Conservation (phyloP, 2,797 vertebrate genomes). For the Astyanax mexicanus region DNA sequence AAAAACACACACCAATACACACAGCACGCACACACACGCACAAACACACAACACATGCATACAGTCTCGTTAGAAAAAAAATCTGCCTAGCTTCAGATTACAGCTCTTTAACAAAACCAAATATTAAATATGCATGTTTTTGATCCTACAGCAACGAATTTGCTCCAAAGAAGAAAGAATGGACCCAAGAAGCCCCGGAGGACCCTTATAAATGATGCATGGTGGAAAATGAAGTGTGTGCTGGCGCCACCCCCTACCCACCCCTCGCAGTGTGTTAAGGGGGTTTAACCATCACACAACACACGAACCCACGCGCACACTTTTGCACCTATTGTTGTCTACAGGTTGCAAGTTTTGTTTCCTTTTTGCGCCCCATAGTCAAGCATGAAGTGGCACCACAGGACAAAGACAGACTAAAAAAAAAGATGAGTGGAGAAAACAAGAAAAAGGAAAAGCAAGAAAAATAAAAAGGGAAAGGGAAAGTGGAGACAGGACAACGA, state of each 20-base stretch:
- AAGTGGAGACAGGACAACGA: conserved; percentile 2
- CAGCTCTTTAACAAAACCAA: conserved; percentile 39
- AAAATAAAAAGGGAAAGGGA: background rate
- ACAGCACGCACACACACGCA: background rate
- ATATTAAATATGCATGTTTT: background rate
- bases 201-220: conserved; percentile 71
- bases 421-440: conserved; percentile 32
- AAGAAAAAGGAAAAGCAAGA: background rate
- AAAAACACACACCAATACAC: background rate
- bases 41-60: no score
- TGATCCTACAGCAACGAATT: conserved; percentile 39
- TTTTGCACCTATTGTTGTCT: background rate
- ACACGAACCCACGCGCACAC: no score
- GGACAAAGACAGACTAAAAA: no score
- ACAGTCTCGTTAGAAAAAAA: background rate
- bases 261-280: background rate
- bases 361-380: background rate
- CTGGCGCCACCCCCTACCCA: conserved; percentile 61
- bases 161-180: conserved; percentile 6
- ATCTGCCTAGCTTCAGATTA: background rate
- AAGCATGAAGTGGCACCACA: background rate
- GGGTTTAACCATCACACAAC: background rate
- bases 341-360: background rate
- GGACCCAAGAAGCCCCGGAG: conserved; percentile 58
- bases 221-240: conserved; percentile 59